Base-by-base conservation (phyloP, 2,797 vertebrate species). In the Vespertilio murinus region DNA sequence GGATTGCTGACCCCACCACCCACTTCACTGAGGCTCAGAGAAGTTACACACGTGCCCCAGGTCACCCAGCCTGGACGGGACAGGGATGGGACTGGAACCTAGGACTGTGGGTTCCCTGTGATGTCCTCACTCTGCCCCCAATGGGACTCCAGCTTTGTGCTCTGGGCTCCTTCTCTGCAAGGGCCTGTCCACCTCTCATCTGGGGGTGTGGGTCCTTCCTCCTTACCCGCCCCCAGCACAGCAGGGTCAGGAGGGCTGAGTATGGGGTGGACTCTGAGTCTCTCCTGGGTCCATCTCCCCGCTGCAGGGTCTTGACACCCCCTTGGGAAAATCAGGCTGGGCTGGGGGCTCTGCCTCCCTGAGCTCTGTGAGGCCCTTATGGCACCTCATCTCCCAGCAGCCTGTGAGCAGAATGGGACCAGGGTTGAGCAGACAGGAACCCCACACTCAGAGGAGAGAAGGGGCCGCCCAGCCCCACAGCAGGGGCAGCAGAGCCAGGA, bases 41-140 rank as follows among this genome's bases (percentile, higher is more conserved):
- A 25, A n/a, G 14, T 0, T 0, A 3, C 0, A 0, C 6, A 0
- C 1, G 0, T 33, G 12, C 1, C 14, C 42, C 18, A n/a, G 0
- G 12, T 30, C 12, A 40, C 33, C 23, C 70, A 38, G 42, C n/a
- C 23, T 22, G 42, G 42, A 20, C 0, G 10, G 3, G 2, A 9
- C 33, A 18, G 56, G 13, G 35, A 42, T 12, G 33, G 71, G 42
- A 9, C 42, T 64, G 1, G 17, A 56, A 23, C 23, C 2, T 0
- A 0, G 42, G n/a, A 14, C 6, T 8, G 0, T 73, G 38, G 8
- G 52, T 22, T 25, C 10, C 42, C n/a, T 14, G 17, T 38, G 33
- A 11, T 40, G 8, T 42, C 35, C 35, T 69, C 33, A 28, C 2
- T 4, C 33, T 22, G 33, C 33, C 42, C 22, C n/a, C 65, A 52